Evolutionary conservation across 2,797 vertebrate genomes (phyloP), one percentile per base, ranked within the genome.

Genomic region (Astyanax mexicanus): DNA sequence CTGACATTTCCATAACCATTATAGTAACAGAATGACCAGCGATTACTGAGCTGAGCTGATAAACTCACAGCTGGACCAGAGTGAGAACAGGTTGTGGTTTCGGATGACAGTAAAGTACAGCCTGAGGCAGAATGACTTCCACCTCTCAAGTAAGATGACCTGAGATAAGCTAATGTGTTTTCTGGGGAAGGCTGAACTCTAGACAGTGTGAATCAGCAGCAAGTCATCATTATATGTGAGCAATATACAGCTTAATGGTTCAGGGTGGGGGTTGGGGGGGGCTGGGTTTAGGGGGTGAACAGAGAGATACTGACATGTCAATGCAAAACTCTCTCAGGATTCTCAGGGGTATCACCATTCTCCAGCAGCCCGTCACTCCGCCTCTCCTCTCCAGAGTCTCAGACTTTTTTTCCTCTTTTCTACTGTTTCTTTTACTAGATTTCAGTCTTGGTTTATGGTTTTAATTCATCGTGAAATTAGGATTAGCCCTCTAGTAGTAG

Each of bases 261-360:
- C 19, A 35, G 12, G 40, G n/a, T n/a, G n/a, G n/a, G n/a, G n/a
- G n/a, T n/a, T n/a, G n/a, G n/a, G n/a, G n/a, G n/a, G n/a, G n/a
- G n/a, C n/a, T n/a, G n/a, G n/a, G n/a, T n/a, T n/a, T n/a, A n/a
- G n/a, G 54, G 66, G 60, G 62, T 27, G 42, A 60, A 60, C 12
- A 57, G 74, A 27, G 32, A 74, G 32, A 27, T 42, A 54, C 55
- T 74, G n/a, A 57, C 77, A 79, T 49, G 77, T 58, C 72, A 23
- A 57, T 64, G 58, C 67, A 79, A 74, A 19, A 37, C 60, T 65
- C 42, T 15, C n/a, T 54, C 52, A 7, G 27, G 38, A 64, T 65
- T 27, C 62, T 40, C 62, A 65, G 62, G 62, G 65, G 23, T 45
- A 45, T 65, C 40, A 15, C 19, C 5, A 11, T 62, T 45, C 23